A percentile compares a stretch with the other conserved stretches of the same genome.
Conservation (phyloP, 1,140 invertebrate species). For the Sycobia sp. region DNA sequence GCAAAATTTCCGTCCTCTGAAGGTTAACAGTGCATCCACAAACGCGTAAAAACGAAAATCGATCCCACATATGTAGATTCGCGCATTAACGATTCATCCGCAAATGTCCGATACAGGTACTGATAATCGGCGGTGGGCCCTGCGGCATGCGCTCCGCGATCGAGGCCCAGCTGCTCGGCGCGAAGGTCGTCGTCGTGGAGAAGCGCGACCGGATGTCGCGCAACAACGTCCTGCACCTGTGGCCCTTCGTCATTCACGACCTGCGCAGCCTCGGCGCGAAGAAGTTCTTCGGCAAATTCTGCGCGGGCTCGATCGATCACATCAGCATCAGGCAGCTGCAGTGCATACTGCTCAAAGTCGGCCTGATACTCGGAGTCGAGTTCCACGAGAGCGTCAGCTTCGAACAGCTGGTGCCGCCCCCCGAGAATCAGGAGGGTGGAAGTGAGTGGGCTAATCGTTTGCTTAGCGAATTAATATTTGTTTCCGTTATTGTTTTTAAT, state of each 20-base stretch:
- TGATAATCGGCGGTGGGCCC: constrained; percentile 94
- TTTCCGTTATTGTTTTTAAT: too few species aligned
- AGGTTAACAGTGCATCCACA: too few species aligned
- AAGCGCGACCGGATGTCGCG: constrained; percentile 91
- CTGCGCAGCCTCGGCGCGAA: constrained; percentile 93
- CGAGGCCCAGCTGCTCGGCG: constrained; percentile 93
- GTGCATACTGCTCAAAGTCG: constrained; percentile 94
- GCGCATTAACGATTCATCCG: too few species aligned
- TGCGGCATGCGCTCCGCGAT: constrained; percentile 95
- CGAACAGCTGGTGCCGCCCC: constrained; percentile 81
- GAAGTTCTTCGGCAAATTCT: constrained; percentile 99
- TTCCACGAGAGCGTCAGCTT: constrained; percentile 93
- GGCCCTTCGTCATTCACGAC: constrained; percentile 98
- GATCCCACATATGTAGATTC: too few species aligned
- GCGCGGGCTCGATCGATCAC: constrained; percentile 97
- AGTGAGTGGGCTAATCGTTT: constrained; percentile 72
- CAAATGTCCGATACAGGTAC: constrained; percentile 62
- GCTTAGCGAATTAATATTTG: too few species aligned
- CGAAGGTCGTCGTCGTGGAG: constrained; percentile 92
- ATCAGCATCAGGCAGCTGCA: constrained; percentile 97
- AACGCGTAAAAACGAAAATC: too few species aligned
- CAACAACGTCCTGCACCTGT: constrained; percentile 98
- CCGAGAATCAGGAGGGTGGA: constrained; percentile 69
- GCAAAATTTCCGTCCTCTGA: too few species aligned
- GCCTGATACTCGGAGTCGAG: constrained; percentile 94